Percentiles rank a stretch among this genome's conserved stretches.
Conservation (phyloP, 1,140 invertebrate genomes). For the Rhagoletis pomonella region DNA sequence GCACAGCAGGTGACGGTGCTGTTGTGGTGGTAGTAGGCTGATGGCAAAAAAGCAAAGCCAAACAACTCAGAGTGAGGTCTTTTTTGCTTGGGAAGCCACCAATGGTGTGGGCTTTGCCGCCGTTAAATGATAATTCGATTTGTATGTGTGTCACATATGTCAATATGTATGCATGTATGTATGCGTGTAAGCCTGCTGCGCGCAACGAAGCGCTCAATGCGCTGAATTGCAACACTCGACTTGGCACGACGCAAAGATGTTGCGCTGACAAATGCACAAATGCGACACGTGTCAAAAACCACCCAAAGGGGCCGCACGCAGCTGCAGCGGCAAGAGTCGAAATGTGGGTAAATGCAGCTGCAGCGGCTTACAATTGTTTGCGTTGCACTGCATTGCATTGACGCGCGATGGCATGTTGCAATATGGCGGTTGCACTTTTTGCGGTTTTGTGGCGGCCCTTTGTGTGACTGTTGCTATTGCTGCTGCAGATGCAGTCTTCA, state of each 20-base stretch:
- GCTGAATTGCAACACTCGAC: constrained; percentile 62
- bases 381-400: constrained; percentile 18
- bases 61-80: too few relatives aligned
- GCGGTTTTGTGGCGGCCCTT: constrained; percentile 30
- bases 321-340: too few relatives aligned
- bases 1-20: constrained; percentile 26
- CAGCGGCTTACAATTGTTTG: constrained; percentile 12
- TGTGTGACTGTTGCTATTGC: neutral
- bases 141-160: constrained; percentile 3
- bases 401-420: constrained; percentile 25
- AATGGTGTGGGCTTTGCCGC: neutral
- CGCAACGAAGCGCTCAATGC: constrained; percentile 16
- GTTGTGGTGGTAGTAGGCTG: too few relatives aligned
- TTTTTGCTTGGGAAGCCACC: neutral
- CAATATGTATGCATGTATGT: neutral
- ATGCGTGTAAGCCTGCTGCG: neutral
- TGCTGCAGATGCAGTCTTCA: neutral
- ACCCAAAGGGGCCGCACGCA: constrained; percentile 36
- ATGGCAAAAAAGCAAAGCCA: too few relatives aligned
- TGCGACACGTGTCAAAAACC: constrained; percentile 56
- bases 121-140: neutral
- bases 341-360: neutral
- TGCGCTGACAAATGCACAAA: constrained; percentile 58
- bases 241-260: constrained; percentile 61
- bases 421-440: constrained; percentile 52